Evolutionary conservation across 2,113 vertebrate species (phyloP).

Genomic region (Sylvicapra grimmia): DNA sequence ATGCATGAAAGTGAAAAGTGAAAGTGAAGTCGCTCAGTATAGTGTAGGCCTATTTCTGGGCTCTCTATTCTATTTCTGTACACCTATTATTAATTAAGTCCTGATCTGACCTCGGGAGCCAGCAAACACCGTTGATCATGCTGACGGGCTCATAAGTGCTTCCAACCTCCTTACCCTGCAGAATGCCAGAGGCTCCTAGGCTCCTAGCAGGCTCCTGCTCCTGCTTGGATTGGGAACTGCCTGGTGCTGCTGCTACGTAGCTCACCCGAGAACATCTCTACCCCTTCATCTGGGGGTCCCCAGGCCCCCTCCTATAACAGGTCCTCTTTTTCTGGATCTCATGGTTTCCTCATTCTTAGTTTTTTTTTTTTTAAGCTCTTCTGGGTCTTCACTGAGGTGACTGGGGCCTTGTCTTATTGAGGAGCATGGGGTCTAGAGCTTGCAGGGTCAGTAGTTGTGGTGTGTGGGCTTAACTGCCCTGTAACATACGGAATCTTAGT

Average conservation of each 20-base stretch:
- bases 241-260: neutral
- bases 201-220: neutral
- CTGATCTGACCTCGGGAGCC: neutral
- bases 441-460: neutral
- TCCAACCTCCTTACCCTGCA: neutral
- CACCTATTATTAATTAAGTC: neutral
- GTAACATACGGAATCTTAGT: neutral
- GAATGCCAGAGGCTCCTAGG: neutral
- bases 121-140: neutral
- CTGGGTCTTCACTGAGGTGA: neutral
- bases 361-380: neutral
- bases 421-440: neutral
- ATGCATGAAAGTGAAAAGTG: too few species aligned
- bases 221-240: neutral
- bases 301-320: neutral
- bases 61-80: neutral
- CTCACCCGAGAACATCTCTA: neutral
- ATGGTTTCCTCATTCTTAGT: neutral
- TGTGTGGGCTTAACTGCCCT: neutral
- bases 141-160: fast-evolving
- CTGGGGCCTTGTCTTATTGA: neutral
- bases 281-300: neutral
- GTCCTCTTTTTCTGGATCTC: neutral
- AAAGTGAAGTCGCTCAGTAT: too few species aligned
- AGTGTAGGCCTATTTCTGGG: neutral